phyloP scores from a whole-genome alignment of 2,797 vertebrate species.

The Poecilia picta region DNA sequence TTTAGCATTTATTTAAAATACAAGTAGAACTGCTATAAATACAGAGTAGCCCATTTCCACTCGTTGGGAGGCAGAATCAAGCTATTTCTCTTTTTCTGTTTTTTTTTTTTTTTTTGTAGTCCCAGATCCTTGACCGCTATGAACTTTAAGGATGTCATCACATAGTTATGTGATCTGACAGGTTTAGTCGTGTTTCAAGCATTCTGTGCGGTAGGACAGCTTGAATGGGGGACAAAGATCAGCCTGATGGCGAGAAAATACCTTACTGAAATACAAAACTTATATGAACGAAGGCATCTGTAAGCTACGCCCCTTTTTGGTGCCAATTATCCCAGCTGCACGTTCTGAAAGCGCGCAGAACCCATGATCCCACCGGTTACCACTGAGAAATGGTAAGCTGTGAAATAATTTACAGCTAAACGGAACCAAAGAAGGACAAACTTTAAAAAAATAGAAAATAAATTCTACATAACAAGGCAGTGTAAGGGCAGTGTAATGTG shows the following conservation, averaged over 20 bases:
- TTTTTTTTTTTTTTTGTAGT: neutral
- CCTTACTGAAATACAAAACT: neutral
- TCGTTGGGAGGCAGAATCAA: neutral
- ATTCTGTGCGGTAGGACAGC: neutral
- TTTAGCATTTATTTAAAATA: neutral
- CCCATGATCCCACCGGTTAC: neutral
- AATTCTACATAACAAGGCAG: neutral
- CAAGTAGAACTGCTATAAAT: neutral
- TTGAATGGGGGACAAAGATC: neutral
- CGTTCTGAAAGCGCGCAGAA: neutral
- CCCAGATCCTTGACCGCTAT: neutral
- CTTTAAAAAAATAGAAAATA: neutral
- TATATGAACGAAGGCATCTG: neutral
- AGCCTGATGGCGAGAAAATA: neutral
- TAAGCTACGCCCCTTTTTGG: neutral
- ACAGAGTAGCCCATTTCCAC: neutral
- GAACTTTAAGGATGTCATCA: neutral
- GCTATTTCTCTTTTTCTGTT: neutral
- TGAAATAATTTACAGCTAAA: neutral
- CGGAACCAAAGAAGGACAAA: neutral
- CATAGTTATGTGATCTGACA: neutral
- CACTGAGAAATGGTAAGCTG: neutral
- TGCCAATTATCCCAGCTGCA: neutral
- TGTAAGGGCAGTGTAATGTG: neutral
- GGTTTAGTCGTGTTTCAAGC: neutral